Conservation (phyloP, 2,888 invertebrate genomes). For the Synergus itoensis region DNA sequence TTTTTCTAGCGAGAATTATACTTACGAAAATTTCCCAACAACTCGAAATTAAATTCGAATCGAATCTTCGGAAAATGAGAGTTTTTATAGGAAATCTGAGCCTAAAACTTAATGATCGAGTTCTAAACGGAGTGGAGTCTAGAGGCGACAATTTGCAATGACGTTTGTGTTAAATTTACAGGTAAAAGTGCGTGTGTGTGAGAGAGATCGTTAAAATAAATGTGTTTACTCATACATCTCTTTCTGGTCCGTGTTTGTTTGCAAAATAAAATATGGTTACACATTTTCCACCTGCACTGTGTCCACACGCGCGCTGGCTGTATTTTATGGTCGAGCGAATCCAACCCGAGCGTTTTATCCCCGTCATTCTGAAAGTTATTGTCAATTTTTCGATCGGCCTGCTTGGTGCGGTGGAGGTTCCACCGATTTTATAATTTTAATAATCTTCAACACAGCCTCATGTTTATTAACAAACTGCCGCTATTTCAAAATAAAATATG, state of each 20-base stretch:
- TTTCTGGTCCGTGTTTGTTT: neutral
- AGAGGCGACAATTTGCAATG: neutral
- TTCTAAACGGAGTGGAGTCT: neutral
- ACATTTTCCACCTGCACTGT: slow-evolving; percentile 41
- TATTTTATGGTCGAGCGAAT: slow-evolving; percentile 59
- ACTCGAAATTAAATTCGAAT: neutral
- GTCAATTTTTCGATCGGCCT: slow-evolving; percentile 49
- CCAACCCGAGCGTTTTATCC: slow-evolving; percentile 51
- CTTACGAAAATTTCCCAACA: neutral
- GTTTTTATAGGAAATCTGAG: neutral
- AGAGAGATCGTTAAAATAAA: slow-evolving; percentile 17
- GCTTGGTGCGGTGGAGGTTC: neutral
- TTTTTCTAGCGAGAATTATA: neutral
- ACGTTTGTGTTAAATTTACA: neutral
- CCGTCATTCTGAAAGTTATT: slow-evolving; percentile 56
- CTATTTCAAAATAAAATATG: too few relatives aligned
- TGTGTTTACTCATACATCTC: neutral
- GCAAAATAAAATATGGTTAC: slow-evolving; percentile 32
- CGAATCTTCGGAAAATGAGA: neutral
- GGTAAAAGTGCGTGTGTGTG: neutral
- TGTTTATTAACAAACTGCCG: too few relatives aligned
- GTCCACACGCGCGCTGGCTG: slow-evolving; percentile 45
- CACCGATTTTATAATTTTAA: neutral
- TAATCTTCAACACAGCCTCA: too few relatives aligned
- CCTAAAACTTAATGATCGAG: neutral